Percentiles rank a stretch among this genome's conserved stretches.
Conservation (phyloP, 2,888 invertebrate species). For the Prenolepis imparis region DNA sequence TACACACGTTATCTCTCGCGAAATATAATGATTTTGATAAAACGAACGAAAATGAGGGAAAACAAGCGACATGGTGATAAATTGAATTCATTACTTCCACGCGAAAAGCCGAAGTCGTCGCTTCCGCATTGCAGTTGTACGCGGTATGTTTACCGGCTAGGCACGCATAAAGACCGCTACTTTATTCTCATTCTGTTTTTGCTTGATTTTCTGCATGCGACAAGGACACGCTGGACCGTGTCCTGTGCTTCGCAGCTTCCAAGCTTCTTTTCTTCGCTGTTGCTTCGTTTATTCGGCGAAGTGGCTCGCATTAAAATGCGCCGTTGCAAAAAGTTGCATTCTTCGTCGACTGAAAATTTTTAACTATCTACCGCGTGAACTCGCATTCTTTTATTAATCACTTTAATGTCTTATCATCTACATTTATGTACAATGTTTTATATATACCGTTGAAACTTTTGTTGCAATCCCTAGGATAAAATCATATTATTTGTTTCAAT, state of each 20-base stretch:
- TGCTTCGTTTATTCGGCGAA: slow-evolving; percentile 28
- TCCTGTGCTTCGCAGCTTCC: slow-evolving; percentile 45
- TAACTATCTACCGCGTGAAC: not conserved
- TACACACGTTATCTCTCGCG: slow-evolving; percentile 24
- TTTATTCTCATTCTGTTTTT: slow-evolving; percentile 67
- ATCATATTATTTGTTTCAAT: not conserved
- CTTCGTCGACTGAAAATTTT: slow-evolving; percentile 13
- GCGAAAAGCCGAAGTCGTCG: slow-evolving; percentile 46
- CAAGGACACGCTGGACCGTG: slow-evolving; percentile 63
- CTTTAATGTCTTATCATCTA: not conserved
- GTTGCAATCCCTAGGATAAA: not conserved
- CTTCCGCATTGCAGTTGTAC: slow-evolving; percentile 73
- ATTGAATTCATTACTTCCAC: slow-evolving; percentile 64
- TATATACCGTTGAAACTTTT: not conserved
- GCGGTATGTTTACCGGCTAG: slow-evolving; percentile 63
- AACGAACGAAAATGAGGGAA: slow-evolving; percentile 52
- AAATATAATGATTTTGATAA: slow-evolving; percentile 58
- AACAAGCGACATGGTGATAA: slow-evolving; percentile 52
- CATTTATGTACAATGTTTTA: not conserved
- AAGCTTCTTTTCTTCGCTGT: slow-evolving; percentile 18
- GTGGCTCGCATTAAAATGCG: slow-evolving; percentile 30
- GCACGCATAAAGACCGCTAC: slow-evolving; percentile 68
- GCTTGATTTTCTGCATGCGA: slow-evolving; percentile 39
- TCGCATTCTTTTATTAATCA: not conserved
- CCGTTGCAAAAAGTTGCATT: not conserved